Evolutionary conservation across 1,140 invertebrate species (phyloP).

Genomic region (Bicyclus anynana): DNA sequence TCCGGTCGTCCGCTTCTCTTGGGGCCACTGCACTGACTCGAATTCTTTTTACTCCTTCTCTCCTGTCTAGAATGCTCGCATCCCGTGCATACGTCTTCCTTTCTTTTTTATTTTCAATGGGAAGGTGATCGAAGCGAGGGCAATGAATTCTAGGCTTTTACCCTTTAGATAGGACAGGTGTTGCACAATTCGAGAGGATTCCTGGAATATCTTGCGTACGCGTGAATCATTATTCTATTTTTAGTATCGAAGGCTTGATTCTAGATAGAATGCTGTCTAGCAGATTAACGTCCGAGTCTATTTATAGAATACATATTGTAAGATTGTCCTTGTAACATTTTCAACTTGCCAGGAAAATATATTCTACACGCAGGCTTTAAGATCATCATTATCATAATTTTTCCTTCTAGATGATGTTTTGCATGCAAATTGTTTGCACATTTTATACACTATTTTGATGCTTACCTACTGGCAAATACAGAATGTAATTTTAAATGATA

Average conservation of each 20-base stretch:
- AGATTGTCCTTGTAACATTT: constrained; percentile 7
- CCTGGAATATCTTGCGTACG: constrained; percentile 43
- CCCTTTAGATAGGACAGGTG: constrained; percentile 53
- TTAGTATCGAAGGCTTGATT: constrained; percentile 36
- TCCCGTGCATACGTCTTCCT: constrained; percentile 52
- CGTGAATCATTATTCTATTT: constrained; percentile 48
- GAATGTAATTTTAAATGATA: no score
- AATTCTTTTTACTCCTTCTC: constrained; percentile 57
- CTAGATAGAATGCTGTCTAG: constrained; percentile 6
- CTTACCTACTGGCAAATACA: no score
- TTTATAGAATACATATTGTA: constrained; percentile 2
- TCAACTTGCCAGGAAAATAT: background rate
- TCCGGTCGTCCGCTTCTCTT: constrained; percentile 50
- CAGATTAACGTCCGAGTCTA: background rate
- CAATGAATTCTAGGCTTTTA: constrained; percentile 65
- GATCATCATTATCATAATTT: background rate
- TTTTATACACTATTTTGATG: background rate
- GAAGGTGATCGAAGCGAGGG: constrained; percentile 60
- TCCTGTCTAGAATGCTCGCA: constrained; percentile 57
- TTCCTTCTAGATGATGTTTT: background rate
- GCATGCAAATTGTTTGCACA: background rate
- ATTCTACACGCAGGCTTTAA: background rate
- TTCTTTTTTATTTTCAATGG: constrained; percentile 65
- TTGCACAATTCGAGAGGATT: constrained; percentile 69
- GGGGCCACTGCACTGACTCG: constrained; percentile 54